Conservation (phyloP, 1,140 invertebrate genomes). For the Idris sp. region DNA sequence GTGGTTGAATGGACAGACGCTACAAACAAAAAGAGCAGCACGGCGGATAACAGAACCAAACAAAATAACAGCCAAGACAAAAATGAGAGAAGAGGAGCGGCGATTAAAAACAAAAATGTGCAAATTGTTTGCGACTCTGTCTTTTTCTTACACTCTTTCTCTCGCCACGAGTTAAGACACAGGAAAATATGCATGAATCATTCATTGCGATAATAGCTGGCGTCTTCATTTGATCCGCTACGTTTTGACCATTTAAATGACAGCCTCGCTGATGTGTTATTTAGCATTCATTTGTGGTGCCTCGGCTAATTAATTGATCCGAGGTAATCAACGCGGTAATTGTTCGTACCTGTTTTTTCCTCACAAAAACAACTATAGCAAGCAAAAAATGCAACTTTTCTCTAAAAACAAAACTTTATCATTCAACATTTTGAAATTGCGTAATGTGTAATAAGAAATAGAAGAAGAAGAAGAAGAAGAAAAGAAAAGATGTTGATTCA, state of each 20-base stretch:
- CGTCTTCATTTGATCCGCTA: conserved; percentile 45
- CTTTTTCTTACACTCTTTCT: too few relatives aligned
- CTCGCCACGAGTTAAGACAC: conserved; percentile 37
- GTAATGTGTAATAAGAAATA: too few relatives aligned
- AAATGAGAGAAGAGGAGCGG: conserved; percentile 9
- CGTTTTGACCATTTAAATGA: conserved; percentile 40
- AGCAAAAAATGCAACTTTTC: too few relatives aligned
- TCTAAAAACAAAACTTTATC: too few relatives aligned
- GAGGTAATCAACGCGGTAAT: conserved; percentile 1
- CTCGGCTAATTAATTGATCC: conserved; percentile 46
- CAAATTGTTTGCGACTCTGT: conserved; percentile 47
- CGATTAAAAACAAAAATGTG: conserved; percentile 48
- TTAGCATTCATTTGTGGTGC: conserved; percentile 20
- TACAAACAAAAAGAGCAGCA: conserved; percentile 44
- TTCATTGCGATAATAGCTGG: conserved; percentile 49
- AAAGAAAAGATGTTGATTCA: too few relatives aligned
- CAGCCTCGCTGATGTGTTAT: conserved; percentile 37
- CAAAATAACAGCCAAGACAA: conserved; percentile 29
- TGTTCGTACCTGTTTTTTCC: not conserved
- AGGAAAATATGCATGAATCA: conserved; percentile 55
- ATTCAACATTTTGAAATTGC: too few relatives aligned
- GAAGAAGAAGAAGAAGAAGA: too few relatives aligned
- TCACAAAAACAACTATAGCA: not conserved
- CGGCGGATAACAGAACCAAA: conserved; percentile 49
- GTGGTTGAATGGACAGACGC: conserved; percentile 63